Base-by-base conservation (phyloP, 2,113 vertebrate species). In the Gallinago undulata region DNA sequence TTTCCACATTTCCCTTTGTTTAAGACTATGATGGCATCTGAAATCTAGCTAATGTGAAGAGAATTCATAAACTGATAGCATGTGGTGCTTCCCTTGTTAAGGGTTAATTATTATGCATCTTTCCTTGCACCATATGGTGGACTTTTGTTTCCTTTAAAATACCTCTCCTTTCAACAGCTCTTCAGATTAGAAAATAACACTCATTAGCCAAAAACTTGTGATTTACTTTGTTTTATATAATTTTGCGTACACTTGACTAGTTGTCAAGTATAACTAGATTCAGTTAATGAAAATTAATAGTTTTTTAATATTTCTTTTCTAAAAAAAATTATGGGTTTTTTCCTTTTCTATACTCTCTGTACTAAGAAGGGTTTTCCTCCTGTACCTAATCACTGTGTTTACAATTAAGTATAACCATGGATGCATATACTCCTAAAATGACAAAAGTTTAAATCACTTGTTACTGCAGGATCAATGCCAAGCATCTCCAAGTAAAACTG, bases 101-200 rank as follows among this genome's bases (percentile, higher is more conserved):
- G 79, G 87, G 87, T 93, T 96, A 94, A 91, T 96, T 95, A 88
- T 93, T 90, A 76, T 85, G 64, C 51, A 0, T 63, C 77, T 95
- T 91, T 87, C 62, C 48, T 94, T 96, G 64, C 75, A 92, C 82
- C 85, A 88, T 96, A 90, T 94, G 82, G 85, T 90, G 59, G 92
- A 88, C 90, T 94, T 91, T 51, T 86, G 43, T 94, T 92, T 96
- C 39, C 79, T 95, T 31, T 94, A 63, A 95, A 90, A 86, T 64
- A 84, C 90, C 47, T 93, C 82, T 89, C 25, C 59, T 96, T 95
- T 96, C 82, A 93, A 57, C 37, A 83, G 28, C 67, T 69, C 85
- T 84, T 43, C 37, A 88, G 82, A 85, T 90, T 76, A 88, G 74
- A 87, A 95, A 96, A 33, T 89, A 92, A 94, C 91, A 51, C 89